These are phyloP conservation scores for Catocala fraxini DNA, from an alignment of 2,888 invertebrate genomes.

Conservation along the genomic window DNA sequence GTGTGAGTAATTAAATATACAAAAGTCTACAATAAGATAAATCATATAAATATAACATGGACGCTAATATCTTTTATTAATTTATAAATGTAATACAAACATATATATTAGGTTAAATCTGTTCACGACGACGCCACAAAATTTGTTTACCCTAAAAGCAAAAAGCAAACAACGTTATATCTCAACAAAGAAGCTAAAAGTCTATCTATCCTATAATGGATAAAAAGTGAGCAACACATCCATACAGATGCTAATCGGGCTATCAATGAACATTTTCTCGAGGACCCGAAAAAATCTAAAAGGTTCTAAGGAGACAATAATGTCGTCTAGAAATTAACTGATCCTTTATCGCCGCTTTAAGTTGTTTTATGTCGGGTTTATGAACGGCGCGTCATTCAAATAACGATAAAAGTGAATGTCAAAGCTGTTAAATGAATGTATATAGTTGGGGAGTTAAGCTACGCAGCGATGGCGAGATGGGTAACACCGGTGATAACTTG, in stretches of 20 bases:
- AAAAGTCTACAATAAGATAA: too few species aligned
- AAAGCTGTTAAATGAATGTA: constrained; percentile 41
- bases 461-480: constrained; percentile 32
- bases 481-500: constrained; percentile 16
- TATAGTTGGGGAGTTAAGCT: constrained; percentile 29
- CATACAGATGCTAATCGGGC: constrained; percentile 7
- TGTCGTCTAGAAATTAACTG: constrained; percentile 46
- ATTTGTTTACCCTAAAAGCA: background rate
- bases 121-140: too few species aligned
- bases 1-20: too few species aligned
- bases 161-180: constrained; percentile 2
- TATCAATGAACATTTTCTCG: constrained; percentile 14
- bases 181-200: background rate
- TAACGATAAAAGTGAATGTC: constrained; percentile 52
- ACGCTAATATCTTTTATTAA: too few species aligned
- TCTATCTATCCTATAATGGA: constrained; percentile 2
- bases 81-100: too few species aligned
- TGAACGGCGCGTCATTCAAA: constrained; percentile 47
- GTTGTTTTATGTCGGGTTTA: constrained; percentile 44
- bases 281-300: constrained; percentile 6
- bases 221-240: constrained; percentile 5
- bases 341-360: constrained; percentile 39
- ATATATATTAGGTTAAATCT: background rate
- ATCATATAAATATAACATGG: too few species aligned
- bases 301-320: constrained; percentile 13